Percentiles rank a stretch among this genome's conserved stretches.
Conservation (phyloP, 2,113 vertebrate species). For the Trogon melanurus region DNA sequence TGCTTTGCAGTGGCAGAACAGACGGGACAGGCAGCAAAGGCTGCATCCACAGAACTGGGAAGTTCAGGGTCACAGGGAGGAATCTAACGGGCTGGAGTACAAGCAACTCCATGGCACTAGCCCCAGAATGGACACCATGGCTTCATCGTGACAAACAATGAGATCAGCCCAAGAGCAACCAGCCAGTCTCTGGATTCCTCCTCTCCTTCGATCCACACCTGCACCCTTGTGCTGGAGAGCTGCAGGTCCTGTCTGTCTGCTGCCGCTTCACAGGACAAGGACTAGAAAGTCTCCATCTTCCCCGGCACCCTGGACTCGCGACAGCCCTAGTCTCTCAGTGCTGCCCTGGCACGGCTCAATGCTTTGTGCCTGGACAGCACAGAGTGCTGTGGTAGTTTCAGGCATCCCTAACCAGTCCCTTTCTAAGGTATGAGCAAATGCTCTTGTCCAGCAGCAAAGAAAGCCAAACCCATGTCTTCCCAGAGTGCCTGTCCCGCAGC, state of each 20-base stretch:
- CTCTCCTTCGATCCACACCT: neutral
- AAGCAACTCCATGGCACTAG: fast-evolving
- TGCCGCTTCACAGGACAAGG: neutral
- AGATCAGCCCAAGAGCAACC: neutral
- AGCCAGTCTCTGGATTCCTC: neutral
- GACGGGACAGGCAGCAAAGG: neutral
- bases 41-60: neutral
- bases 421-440: neutral
- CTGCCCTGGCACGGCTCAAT: neutral
- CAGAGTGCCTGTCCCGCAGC: neutral
- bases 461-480: neutral
- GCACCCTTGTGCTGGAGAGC: neutral
- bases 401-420: neutral
- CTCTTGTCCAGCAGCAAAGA: neutral
- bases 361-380: neutral
- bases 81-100: fast-evolving
- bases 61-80: fast-evolving
- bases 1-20: fast-evolving
- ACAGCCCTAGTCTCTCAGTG: neutral
- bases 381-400: neutral
- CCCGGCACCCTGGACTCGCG: too few relatives aligned
- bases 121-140: neutral
- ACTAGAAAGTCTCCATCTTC: neutral
- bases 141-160: neutral
- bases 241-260: neutral